Evolutionary conservation across 2,888 invertebrate genomes (phyloP), one percentile per base, ranked within the genome.

Genomic region (Dolomedes plantarius): DNA sequence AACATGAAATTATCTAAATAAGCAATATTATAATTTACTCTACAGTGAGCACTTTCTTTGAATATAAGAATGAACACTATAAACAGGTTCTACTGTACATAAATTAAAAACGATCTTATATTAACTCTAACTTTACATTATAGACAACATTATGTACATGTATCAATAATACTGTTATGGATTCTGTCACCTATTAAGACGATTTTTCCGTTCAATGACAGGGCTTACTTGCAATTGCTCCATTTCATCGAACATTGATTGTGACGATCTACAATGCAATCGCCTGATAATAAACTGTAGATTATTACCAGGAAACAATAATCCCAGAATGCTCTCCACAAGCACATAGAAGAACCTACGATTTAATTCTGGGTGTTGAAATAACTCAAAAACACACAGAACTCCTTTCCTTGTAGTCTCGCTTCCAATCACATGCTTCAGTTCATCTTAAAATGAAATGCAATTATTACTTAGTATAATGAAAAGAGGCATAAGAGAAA

Each of bases 401-500:
- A 97, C 92, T 3, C 97, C 97, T 89, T 95, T 93, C 28, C 96
- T 93, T 1, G 96, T 96, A 1, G 97, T 96, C 90, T 97, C 97
- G 64, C 95, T 95, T 0, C 98, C 98, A 81, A 98, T 95, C 89
- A 98, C 94, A 90, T 96, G 96, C 89, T 95, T 94, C 86, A 98
- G 92, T 91, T 98, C 97, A 92, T 98, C 97, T 94, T 92, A 28
- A 92, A 92, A n/a, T 16, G 23, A 36, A 36, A 36, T 36, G n/a
- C n/a, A n/a, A n/a, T n/a, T n/a, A n/a, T n/a, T n/a, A n/a, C n/a
- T n/a, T n/a, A n/a, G n/a, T n/a, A n/a, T n/a, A n/a, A n/a, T n/a
- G n/a, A 50, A 31, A 62, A 67, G 50, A 13, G 36, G n/a, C 16
- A 28, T 23, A 36, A 28, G 50, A 36, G 16, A 27, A 41, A n/a